These are phyloP conservation scores for Drosophila triauraria DNA, from an alignment of 1,140 invertebrate species.

Conservation along the genomic window DNA sequence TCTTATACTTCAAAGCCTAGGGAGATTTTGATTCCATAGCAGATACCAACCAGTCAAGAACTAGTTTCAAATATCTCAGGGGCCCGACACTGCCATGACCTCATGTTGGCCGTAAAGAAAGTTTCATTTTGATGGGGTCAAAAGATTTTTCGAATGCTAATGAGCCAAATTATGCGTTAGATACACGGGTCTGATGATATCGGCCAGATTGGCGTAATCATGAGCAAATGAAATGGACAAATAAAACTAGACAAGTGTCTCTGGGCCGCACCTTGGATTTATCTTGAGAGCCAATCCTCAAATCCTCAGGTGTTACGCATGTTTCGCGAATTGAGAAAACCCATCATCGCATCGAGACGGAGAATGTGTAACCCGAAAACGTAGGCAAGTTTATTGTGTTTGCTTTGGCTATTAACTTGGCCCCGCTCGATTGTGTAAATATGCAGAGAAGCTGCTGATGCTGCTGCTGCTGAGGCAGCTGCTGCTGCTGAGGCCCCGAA, in stretches of 20 bases:
- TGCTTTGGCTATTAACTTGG: conserved; percentile 57
- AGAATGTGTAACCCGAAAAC: conserved; percentile 56
- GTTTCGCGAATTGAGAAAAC: conserved; percentile 52
- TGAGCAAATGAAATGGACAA: conserved; percentile 26
- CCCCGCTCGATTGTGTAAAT: conserved; percentile 60
- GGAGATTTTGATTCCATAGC: conserved; percentile 8
- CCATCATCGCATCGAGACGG: conserved; percentile 14
- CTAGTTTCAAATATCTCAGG: not conserved
- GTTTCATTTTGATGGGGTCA: conserved; percentile 38
- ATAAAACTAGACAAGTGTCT: conserved; percentile 38
- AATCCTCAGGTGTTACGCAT: conserved; percentile 52
- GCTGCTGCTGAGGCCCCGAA: conserved; percentile 6
- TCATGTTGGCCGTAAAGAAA: conserved; percentile 38
- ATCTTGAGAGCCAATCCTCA: conserved; percentile 40
- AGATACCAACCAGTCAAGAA: conserved; percentile 12
- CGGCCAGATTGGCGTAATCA: conserved; percentile 23
- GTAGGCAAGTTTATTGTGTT: conserved; percentile 50
- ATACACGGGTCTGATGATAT: conserved; percentile 19
- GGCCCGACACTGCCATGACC: conserved; percentile 1
- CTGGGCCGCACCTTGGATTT: conserved; percentile 38
- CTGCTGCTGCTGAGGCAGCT: conserved; percentile 9
- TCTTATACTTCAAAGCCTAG: not conserved
- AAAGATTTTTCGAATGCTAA: conserved; percentile 46
- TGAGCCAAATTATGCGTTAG: conserved; percentile 40
- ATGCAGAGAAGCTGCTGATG: conserved; percentile 22